phyloP scores from a whole-genome alignment of 2,797 vertebrate species.

The Pangasius krempfi region DNA sequence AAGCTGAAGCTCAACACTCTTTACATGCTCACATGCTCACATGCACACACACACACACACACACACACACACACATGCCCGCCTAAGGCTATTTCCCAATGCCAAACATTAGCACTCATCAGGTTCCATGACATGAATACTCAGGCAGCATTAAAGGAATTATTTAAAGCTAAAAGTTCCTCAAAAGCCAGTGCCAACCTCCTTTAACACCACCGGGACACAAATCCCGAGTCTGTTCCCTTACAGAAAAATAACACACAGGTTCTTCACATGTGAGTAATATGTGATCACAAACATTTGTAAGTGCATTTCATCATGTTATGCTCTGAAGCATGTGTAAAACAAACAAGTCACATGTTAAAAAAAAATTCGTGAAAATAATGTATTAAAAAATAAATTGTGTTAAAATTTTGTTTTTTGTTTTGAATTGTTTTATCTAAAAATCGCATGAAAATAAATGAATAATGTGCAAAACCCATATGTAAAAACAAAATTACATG shows the following conservation, averaged over 20 bases:
- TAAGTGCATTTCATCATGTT: background rate
- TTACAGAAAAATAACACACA: background rate
- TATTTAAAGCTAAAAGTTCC: conserved; percentile 33
- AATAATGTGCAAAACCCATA: background rate
- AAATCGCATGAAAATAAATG: background rate
- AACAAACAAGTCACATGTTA: background rate
- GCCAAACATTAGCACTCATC: conserved; percentile 50
- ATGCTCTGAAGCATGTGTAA: background rate
- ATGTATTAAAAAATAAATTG: background rate
- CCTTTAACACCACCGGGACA: background rate
- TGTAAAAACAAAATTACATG: background rate
- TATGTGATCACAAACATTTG: background rate
- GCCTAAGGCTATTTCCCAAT: conserved; percentile 40
- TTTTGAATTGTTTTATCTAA: background rate
- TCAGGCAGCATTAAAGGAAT: conserved; percentile 40
- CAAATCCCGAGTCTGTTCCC: background rate
- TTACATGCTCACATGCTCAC: background rate
- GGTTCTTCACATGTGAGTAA: background rate
- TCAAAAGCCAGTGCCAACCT: conserved; percentile 10
- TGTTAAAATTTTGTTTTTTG: background rate
- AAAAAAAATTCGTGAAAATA: background rate
- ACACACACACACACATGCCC: background rate
- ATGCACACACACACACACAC: conserved; percentile 20
- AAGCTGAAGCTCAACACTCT: conserved; percentile 17
- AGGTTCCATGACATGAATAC: conserved; percentile 43